Evolutionary conservation across 1,140 invertebrate species (phyloP).

Genomic region (Drosophila varians): DNA sequence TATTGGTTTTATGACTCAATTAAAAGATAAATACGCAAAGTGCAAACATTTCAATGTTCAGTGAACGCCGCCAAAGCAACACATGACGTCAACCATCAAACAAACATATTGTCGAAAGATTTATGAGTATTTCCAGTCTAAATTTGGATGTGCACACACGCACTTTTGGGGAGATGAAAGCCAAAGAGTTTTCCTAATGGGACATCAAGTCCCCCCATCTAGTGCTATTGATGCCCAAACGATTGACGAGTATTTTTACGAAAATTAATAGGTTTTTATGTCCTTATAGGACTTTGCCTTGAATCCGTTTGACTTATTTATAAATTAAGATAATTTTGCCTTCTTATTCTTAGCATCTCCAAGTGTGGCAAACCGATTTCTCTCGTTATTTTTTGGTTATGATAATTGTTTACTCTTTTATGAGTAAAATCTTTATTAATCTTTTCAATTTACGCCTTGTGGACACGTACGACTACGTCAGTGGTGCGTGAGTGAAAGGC

Average conservation of each 20-base stretch:
- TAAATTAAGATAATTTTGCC: too few relatives aligned
- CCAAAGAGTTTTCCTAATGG: constrained; percentile 24
- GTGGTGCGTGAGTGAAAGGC: constrained; percentile 54
- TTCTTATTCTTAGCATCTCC: not conserved
- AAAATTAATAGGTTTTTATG: too few relatives aligned
- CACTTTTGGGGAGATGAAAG: constrained; percentile 49
- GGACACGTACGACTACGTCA: constrained; percentile 13
- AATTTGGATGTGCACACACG: constrained; percentile 17
- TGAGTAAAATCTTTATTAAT: constrained; percentile 44
- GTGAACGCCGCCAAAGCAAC: constrained; percentile 37
- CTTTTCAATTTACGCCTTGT: constrained; percentile 40
- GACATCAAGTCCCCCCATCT: not conserved
- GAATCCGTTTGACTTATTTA: too few relatives aligned
- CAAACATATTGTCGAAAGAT: constrained; percentile 53
- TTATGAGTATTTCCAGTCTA: constrained; percentile 48
- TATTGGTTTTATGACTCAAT: constrained; percentile 69
- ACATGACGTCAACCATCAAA: constrained; percentile 41
- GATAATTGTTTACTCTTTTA: constrained; percentile 16
- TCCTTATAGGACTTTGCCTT: too few relatives aligned
- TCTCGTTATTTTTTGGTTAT: not conserved
- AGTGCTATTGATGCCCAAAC: not conserved
- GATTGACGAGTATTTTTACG: too few relatives aligned
- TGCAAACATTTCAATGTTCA: constrained; percentile 52
- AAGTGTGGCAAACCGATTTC: not conserved
- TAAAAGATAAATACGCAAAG: constrained; percentile 65